Percentiles rank a stretch among this genome's conserved stretches.
Conservation (phyloP, 2,888 invertebrate species). For the Scrobipalpa costella region DNA sequence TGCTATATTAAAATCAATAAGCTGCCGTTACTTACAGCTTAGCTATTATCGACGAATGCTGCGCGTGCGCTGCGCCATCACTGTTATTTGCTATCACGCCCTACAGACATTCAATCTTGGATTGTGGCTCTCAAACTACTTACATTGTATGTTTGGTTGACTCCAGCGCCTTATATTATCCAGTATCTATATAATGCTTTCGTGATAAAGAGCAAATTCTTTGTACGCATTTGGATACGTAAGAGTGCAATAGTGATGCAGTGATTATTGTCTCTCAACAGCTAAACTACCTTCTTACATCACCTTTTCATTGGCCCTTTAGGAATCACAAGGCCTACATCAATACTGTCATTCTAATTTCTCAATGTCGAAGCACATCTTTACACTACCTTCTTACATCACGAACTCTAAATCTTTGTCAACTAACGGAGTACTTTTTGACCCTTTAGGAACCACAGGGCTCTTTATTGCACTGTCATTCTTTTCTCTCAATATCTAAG, state of each 20-base stretch:
- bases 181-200: too few relatives aligned
- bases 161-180: too few relatives aligned
- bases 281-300: too few relatives aligned
- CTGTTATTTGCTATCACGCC: slow-evolving; percentile 56
- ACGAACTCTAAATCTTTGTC: slow-evolving; percentile 6
- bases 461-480: not conserved
- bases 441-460: not conserved
- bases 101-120: slow-evolving; percentile 60
- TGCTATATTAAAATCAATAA: slow-evolving; percentile 42
- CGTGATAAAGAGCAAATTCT: too few relatives aligned
- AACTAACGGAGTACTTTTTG: slow-evolving; percentile 4
- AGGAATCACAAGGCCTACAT: not conserved
- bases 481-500: not conserved
- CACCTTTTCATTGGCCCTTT: too few relatives aligned
- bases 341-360: not conserved
- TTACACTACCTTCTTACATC: not conserved
- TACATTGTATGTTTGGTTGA: not conserved
- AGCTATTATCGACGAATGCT: slow-evolving; percentile 24
- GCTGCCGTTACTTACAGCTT: slow-evolving; percentile 41
- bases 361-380: not conserved
- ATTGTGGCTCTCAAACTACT: slow-evolving; percentile 21
- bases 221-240: too few relatives aligned
- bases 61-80: slow-evolving; percentile 30
- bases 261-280: too few relatives aligned
- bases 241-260: too few relatives aligned